phyloP scores from a whole-genome alignment of 2,888 invertebrate genomes.

The Drosophila macrospina region DNA sequence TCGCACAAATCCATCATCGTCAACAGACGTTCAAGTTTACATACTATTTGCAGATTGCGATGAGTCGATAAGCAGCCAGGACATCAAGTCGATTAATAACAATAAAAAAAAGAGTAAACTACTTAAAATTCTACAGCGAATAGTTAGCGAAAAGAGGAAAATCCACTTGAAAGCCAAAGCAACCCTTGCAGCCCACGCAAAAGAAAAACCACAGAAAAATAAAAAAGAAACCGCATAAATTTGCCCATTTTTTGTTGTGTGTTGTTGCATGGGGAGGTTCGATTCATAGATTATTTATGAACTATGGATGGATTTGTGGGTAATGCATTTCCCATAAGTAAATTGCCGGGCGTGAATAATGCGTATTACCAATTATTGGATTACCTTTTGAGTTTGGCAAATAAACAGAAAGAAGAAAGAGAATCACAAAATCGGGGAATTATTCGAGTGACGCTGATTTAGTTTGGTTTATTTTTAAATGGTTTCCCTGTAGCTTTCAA shows the following conservation, averaged over 20 bases:
- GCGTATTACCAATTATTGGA: conserved; percentile 62
- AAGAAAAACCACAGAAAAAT: neutral
- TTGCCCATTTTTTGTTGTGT: conserved; percentile 14
- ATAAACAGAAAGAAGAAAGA: neutral
- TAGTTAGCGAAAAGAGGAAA: conserved; percentile 1
- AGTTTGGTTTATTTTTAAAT: neutral
- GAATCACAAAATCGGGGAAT: neutral
- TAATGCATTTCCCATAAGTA: conserved; percentile 20
- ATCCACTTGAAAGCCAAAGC: conserved; percentile 3
- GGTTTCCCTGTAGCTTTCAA: neutral
- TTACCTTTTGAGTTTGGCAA: conserved; percentile 30
- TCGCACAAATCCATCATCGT: conserved; percentile 71
- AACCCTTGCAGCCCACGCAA: conserved; percentile 32
- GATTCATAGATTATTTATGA: conserved; percentile 58
- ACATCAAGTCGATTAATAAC: conserved; percentile 31
- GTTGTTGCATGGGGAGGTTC: conserved; percentile 12
- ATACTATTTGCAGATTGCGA: conserved; percentile 23
- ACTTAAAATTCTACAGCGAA: conserved; percentile 5
- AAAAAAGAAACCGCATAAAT: conserved; percentile 23
- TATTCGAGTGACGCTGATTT: conserved; percentile 23
- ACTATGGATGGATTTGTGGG: conserved; percentile 21
- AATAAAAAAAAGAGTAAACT: neutral
- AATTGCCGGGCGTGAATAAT: conserved; percentile 58
- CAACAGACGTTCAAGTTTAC: conserved; percentile 59
- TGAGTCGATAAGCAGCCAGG: conserved; percentile 39